Evolutionary conservation across 2,797 vertebrate species (phyloP).

Genomic region (Tadarida brasiliensis): DNA sequence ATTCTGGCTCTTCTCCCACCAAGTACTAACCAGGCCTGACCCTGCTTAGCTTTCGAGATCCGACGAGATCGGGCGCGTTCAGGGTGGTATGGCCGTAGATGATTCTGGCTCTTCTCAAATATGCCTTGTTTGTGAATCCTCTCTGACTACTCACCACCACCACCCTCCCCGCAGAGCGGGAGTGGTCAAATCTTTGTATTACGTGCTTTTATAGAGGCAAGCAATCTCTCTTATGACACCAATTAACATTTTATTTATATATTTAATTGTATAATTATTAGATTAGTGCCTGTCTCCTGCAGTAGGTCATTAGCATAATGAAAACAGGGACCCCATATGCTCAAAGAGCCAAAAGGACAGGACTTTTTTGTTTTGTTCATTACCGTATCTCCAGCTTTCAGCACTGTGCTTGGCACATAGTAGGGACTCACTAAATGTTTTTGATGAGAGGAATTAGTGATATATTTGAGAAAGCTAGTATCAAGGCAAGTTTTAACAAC

Average conservation of each 20-base stretch:
- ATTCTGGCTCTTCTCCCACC: background rate
- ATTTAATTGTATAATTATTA: background rate
- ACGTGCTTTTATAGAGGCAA: background rate
- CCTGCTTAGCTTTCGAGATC: too few relatives aligned
- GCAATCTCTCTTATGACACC: background rate
- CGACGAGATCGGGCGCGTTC: too few relatives aligned
- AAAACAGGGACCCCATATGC: background rate
- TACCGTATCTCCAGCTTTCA: background rate
- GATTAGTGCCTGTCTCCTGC: background rate
- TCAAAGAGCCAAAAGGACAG: background rate
- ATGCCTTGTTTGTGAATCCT: background rate
- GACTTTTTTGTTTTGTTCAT: background rate
- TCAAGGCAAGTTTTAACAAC: background rate
- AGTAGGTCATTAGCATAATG: background rate
- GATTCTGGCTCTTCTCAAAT: background rate
- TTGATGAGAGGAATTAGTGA: background rate
- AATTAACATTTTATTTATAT: background rate
- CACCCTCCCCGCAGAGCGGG: background rate
- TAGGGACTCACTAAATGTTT: background rate
- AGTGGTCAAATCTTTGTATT: background rate
- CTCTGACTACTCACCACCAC: background rate
- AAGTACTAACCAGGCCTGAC: too few relatives aligned
- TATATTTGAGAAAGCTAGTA: background rate
- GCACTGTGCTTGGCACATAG: background rate
- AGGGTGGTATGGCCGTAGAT: too few relatives aligned